Base-by-base conservation (phyloP, 2,113 vertebrate species). In the Mustela lutreola region DNA sequence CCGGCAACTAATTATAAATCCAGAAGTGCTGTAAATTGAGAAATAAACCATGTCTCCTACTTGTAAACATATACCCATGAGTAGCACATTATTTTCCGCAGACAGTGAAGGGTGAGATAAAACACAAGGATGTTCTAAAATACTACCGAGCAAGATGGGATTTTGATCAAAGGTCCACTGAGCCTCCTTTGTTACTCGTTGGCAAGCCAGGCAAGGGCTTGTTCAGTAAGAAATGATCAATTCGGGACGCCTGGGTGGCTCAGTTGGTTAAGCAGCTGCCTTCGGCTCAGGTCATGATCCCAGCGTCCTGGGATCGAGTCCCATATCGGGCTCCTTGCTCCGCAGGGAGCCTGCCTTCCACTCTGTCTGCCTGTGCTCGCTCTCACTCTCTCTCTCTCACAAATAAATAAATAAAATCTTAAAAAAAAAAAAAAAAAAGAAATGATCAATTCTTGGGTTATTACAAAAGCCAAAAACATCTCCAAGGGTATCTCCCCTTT, bases 171-270 rank as follows among this genome's bases (percentile, higher is more conserved):
- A 45, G 5, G 22, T 28, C 36, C 42, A 39, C 67, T n/a, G 9
- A 91, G 33, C 36, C 1, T 11, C 63, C 14, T 26, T 80, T 19
- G 28, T 33, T 78, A 2, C 87, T 76, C 48, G 31, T 7, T 60
- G 60, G n/a, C 24, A n/a, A 9, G 3, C 19, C 39, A 14, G 11
- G 8, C 1, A 28, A 5, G 31, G 2, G 36, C 5, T 0, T 70
- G 36, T 26, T 67, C 26, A 53, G 5, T 15, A 33, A 91, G 48
- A 63, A 97, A 83, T 7, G 50, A 45, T 7, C 33, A 71, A 10
- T 53, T 24, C 62, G 36, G 36, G 36, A 36, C 36, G 36, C 36
- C 36, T 36, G 36, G 36, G 36, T 36, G 36, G 36, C 36, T 36
- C 36, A 36, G 36, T 36, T 36, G 36, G 36, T 36, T 36, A 36